Evolutionary conservation across 2,113 vertebrate genomes (phyloP).

Genomic region (Protobothrops mucrosquamatus): DNA sequence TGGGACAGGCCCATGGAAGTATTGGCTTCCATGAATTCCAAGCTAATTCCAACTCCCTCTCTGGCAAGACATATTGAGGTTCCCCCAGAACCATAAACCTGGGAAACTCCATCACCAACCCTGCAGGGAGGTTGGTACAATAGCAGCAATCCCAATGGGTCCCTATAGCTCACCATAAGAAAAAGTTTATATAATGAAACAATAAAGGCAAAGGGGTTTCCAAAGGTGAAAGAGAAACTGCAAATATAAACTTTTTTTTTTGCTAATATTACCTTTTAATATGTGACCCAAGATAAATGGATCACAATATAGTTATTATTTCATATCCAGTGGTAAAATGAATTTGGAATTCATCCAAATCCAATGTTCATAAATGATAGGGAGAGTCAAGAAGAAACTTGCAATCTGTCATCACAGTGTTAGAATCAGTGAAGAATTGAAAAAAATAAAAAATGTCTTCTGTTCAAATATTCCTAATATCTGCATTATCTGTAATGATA

Average conservation of each 20-base stretch:
- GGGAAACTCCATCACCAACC: too few species aligned
- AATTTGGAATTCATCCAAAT: neutral
- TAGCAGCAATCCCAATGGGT: too few species aligned
- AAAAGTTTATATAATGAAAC: neutral
- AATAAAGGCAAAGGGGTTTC: neutral
- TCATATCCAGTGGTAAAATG: neutral
- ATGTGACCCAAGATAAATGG: neutral
- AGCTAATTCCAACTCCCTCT: too few species aligned
- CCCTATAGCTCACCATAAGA: too few species aligned
- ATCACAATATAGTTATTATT: neutral
- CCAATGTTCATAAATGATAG: neutral
- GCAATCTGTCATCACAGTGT: neutral
- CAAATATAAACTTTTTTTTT: neutral
- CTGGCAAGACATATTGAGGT: too few species aligned
- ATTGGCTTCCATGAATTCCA: too few species aligned
- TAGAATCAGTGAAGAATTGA: neutral
- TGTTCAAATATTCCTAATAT: neutral
- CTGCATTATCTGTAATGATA: neutral
- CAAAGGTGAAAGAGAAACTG: neutral
- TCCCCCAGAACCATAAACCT: too few species aligned
- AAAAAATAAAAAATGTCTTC: neutral
- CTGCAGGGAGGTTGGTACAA: too few species aligned
- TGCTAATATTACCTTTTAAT: neutral
- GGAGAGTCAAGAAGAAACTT: neutral
- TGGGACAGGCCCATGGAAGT: too few species aligned